Conservation (phyloP, 2,113 vertebrate genomes). For the Zosterops lateralis region DNA sequence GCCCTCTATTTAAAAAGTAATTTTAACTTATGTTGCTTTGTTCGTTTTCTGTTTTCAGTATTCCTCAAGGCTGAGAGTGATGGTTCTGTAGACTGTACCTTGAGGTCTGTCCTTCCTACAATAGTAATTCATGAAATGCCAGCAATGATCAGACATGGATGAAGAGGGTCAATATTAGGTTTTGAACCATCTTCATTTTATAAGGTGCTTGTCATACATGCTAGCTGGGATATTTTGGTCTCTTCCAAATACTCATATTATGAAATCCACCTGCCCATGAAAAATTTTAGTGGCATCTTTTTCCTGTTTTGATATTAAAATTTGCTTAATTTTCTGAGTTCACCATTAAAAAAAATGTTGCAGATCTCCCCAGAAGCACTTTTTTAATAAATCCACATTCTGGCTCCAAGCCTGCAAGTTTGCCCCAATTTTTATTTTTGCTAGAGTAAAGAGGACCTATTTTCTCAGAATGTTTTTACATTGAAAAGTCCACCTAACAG, state of each 20-base stretch:
- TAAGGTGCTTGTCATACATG: not conserved
- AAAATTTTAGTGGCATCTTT: not conserved
- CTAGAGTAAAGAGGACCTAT: not conserved
- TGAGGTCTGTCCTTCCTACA: not conserved
- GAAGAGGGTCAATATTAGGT: not conserved
- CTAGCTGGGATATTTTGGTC: not conserved
- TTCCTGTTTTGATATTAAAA: not conserved
- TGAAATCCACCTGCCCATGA: not conserved
- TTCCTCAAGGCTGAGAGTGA: not conserved
- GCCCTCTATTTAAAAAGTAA: not conserved
- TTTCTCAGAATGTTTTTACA: not conserved
- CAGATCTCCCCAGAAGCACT: not conserved
- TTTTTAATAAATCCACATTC: not conserved
- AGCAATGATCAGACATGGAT: not conserved
- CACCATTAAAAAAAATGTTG: not conserved
- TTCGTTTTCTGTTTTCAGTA: not conserved
- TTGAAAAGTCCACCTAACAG: not conserved
- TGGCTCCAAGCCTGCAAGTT: not conserved
- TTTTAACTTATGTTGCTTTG: not conserved
- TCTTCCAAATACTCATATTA: not conserved
- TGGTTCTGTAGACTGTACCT: not conserved
- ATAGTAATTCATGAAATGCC: not conserved
- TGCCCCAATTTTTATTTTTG: not conserved
- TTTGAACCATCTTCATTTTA: not conserved
- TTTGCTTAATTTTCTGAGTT: not conserved